A percentile compares a stretch with the other conserved stretches of the same genome.
These are phyloP conservation scores for Perdita meconis DNA, from an alignment of 2,888 invertebrate genomes.

Conservation along the genomic window DNA sequence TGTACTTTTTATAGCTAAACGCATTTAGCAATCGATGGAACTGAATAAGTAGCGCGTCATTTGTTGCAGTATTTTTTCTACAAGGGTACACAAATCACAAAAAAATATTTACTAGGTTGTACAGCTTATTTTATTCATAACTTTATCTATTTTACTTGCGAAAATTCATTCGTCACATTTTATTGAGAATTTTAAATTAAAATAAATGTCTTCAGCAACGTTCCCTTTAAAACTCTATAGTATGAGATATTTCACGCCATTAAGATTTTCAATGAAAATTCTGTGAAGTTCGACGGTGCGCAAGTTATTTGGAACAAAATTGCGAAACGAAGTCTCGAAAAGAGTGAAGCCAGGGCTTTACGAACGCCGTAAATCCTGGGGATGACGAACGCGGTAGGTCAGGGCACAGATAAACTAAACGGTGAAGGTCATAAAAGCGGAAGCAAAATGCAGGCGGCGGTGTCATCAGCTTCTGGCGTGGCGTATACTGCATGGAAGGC, in stretches of 20 bases:
- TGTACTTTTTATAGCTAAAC: too few species aligned
- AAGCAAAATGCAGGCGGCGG: constrained; percentile 23
- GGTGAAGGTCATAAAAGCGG: constrained; percentile 70
- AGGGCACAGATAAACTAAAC: constrained; percentile 73
- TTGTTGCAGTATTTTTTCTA: too few species aligned
- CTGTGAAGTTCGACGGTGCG: not conserved
- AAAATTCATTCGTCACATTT: too few species aligned
- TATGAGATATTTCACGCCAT: not conserved
- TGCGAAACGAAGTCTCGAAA: constrained; percentile 18
- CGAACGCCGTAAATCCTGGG: constrained; percentile 70
- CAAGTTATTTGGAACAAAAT: constrained; percentile 1
- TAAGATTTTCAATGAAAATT: constrained; percentile 9
- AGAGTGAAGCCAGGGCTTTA: constrained; percentile 42
- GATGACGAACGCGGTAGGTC: constrained; percentile 34
- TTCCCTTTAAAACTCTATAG: too few species aligned
- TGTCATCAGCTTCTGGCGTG: constrained; percentile 32
- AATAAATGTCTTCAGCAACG: not conserved
- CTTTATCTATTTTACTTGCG: too few species aligned
- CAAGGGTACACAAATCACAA: too few species aligned
- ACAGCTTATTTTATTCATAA: too few species aligned
- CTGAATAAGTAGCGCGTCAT: too few species aligned
- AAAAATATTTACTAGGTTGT: too few species aligned
- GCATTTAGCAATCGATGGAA: too few species aligned
- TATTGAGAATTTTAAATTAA: not conserved
- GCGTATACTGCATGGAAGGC: constrained; percentile 20